These are phyloP conservation scores for Anhinga rufa DNA, from an alignment of 2,113 vertebrate genomes.

Conservation along the genomic window DNA sequence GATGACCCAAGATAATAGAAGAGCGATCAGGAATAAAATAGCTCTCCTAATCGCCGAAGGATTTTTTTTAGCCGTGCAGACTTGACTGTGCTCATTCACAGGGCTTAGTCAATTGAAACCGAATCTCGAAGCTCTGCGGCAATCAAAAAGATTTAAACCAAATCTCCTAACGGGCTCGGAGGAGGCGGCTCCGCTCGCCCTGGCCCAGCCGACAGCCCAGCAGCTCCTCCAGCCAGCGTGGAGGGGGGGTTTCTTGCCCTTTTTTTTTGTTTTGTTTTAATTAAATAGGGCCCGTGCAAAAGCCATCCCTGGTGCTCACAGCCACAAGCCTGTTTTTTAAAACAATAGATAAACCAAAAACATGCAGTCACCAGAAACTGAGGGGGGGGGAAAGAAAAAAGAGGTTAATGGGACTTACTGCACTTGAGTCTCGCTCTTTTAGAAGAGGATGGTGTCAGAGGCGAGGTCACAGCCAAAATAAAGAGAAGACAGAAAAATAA, in stretches of 20 bases:
- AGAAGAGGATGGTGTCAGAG: neutral
- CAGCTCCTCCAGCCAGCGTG: neutral
- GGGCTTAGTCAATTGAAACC: conserved; percentile 77
- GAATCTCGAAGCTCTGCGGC: conserved; percentile 65
- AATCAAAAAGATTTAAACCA: conserved; percentile 56
- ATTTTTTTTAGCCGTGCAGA: conserved; percentile 70
- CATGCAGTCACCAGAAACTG: accelerated
- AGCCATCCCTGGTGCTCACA: neutral
- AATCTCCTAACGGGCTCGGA: neutral
- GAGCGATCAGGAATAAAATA: conserved; percentile 58
- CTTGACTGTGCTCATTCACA: conserved; percentile 74
- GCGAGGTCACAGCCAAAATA: neutral
- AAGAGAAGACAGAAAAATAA: neutral
- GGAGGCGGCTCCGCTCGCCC: neutral
- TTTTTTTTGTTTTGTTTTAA: neutral
- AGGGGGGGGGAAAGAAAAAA: neutral
- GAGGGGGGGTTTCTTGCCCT: neutral
- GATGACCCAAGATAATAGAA: conserved; percentile 74
- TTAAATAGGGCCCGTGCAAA: neutral
- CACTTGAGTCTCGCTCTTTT: conserved; percentile 90
- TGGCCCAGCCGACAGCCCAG: neutral
- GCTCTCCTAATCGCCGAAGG: conserved; percentile 66
- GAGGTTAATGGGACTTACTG: conserved; percentile 78
- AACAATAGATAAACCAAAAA: neutral
- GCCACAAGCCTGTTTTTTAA: neutral